Evolutionary conservation across 2,797 vertebrate genomes (phyloP).

Genomic region (Mus minutoides): DNA sequence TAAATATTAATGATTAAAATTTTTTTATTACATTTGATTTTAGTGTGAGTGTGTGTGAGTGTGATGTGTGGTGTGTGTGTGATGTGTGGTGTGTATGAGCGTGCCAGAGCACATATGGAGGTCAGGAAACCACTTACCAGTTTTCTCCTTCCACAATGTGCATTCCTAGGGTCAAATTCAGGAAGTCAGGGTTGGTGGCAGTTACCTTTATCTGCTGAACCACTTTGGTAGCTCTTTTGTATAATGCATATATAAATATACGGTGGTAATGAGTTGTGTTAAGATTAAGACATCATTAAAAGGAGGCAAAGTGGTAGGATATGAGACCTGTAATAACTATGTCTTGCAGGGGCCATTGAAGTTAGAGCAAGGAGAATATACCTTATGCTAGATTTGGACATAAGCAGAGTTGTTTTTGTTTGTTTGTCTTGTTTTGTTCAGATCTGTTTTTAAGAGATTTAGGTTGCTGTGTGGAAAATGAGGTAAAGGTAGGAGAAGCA

Average conservation of each 20-base stretch:
- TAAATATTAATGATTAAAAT: conserved; percentile 43
- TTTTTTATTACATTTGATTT: not conserved
- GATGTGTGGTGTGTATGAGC: not conserved
- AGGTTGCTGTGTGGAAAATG: not conserved
- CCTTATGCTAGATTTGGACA: conserved; percentile 5
- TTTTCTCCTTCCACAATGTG: not conserved
- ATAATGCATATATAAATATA: not conserved
- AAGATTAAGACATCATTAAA: conserved; percentile 24
- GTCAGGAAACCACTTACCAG: not conserved
- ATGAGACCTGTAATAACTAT: not conserved
- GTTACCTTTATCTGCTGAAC: not conserved
- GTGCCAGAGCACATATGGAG: not conserved
- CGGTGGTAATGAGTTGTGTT: conserved; percentile 2
- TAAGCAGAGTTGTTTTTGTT: not conserved
- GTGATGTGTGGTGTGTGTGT: not conserved
- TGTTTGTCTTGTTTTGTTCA: not conserved
- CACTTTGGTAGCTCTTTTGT: not conserved
- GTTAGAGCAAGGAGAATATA: not conserved
- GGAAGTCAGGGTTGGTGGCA: not conserved
- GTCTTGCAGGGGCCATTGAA: not conserved
- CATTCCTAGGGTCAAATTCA: not conserved
- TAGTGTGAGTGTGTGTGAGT: not conserved
- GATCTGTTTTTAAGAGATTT: conserved; percentile 7
- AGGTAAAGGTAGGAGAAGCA: not conserved
- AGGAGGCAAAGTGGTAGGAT: not conserved